Conservation (phyloP, 2,888 invertebrate species). For the Melanostoma mellinum region DNA sequence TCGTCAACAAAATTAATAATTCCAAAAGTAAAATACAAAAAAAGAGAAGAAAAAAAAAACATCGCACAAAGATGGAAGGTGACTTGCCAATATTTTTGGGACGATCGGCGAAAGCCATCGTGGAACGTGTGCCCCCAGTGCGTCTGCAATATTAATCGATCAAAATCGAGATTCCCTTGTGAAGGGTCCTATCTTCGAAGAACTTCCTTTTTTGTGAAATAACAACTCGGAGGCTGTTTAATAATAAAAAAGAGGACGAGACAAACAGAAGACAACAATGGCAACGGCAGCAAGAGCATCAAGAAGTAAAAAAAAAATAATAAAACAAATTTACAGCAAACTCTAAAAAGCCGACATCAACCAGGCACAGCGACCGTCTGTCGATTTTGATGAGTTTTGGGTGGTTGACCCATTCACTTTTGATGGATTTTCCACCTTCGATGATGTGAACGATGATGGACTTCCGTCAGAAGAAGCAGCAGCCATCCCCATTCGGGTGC, state of each 20-base stretch:
- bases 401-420: constrained; percentile 73
- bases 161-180: constrained; percentile 74
- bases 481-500: constrained; percentile 53
- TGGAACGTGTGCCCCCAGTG: constrained; percentile 64
- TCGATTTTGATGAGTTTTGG: constrained; percentile 71
- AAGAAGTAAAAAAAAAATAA: not conserved
- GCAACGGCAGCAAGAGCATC: too few relatives aligned
- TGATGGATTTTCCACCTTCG: constrained; percentile 72
- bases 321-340: constrained; percentile 28
- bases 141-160: constrained; percentile 71
- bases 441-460: constrained; percentile 66
- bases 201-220: constrained; percentile 50
- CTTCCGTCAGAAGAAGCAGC: constrained; percentile 64
- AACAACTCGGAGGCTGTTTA: constrained; percentile 26
- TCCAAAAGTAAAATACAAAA: constrained; percentile 21
- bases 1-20: constrained; percentile 72
- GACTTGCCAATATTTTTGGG: constrained; percentile 29
- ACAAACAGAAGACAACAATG: constrained; percentile 30
- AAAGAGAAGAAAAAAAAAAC: constrained; percentile 7
- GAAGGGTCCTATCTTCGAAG: constrained; percentile 72
- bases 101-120: constrained; percentile 51
- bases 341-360: constrained; percentile 13
- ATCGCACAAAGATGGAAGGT: constrained; percentile 15
- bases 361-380: constrained; percentile 28
- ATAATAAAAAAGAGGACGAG: constrained; percentile 24